Base-by-base conservation (phyloP, 2,888 invertebrate genomes). In the Nephrotoma appendiculata region DNA sequence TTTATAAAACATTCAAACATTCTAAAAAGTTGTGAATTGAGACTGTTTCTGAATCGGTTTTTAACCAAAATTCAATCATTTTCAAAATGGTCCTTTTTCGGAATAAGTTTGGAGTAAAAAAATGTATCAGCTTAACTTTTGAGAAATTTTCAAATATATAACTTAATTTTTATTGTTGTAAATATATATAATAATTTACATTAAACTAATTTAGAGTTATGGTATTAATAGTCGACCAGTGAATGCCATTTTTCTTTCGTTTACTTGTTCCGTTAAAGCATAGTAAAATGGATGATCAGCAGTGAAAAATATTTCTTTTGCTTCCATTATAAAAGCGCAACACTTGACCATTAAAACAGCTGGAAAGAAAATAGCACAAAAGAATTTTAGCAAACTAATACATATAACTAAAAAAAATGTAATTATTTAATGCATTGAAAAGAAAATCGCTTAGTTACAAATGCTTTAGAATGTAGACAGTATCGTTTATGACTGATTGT, bases 241-340 rank as follows among this genome's bases (percentile, higher is more conserved):
- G 42, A 86, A 86, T 41, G 41, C 48, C 41, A 86, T 41, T 41
- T 7, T 11, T 15, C 41, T 7, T 31, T 12, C 48, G 6, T 41
- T 41, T 41, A 15, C 5, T 31, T 41, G 12, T 52, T 52, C 45
- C 48, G 85, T n/a, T 5, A 86, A 52, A 15, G 52, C 19, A 85
- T 86, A 86, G 2, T 84, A n/a, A 45, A 86, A 86, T 48, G 86
- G 86, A 84, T 84, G 86, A 12, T 86, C 85, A 48, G 57, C 41
- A 12, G 42, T 85, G 43, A 85, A 85, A 42, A n/a, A n/a, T 12
- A 85, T 85, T 85, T 83, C 3, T 83, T 83, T 12, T 83, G 3
- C 3, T 41, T 11, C 11, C 41, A 12, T 83, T 12, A 83, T 9
- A 41, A 9, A 41, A 41, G n/a, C 31, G 41, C 41, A 12, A 41